A percentile compares a stretch with the other conserved stretches of the same genome.
Conservation (phyloP, 1,140 invertebrate genomes). For the Zophobas atratus region DNA sequence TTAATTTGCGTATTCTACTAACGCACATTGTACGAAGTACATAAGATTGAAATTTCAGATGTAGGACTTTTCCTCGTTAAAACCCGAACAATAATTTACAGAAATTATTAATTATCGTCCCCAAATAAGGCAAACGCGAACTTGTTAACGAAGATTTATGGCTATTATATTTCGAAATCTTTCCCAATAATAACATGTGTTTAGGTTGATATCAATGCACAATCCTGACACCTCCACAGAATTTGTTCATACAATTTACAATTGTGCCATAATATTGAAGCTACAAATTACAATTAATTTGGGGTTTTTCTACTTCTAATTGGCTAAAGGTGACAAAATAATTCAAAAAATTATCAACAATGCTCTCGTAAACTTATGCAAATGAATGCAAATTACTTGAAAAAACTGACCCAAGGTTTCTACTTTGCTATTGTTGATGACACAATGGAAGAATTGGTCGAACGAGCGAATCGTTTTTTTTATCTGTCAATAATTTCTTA, state of each 20-base stretch:
- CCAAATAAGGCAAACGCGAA: slow-evolving; percentile 2
- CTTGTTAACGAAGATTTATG: slow-evolving; percentile 6
- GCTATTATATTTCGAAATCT: slow-evolving; percentile 8
- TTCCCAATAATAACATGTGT: not conserved
- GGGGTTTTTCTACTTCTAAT: slow-evolving; percentile 36
- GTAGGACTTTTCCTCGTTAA: no score
- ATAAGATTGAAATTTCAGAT: no score
- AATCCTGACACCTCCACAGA: slow-evolving; percentile 31
- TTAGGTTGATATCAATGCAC: slow-evolving; percentile 6
- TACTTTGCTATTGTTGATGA: slow-evolving; percentile 29
- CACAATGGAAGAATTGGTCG: slow-evolving; percentile 36
- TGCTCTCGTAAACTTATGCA: slow-evolving; percentile 24
- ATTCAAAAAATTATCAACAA: slow-evolving; percentile 33
- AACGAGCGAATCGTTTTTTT: slow-evolving; percentile 12
- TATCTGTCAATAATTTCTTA: slow-evolving; percentile 14
- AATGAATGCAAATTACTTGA: slow-evolving; percentile 43
- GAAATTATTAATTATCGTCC: not conserved
- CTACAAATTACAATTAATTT: slow-evolving; percentile 40
- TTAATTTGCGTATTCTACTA: no score
- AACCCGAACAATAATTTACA: not conserved
- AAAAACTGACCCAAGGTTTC: slow-evolving; percentile 32
- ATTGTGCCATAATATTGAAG: slow-evolving; percentile 29
- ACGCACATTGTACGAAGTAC: no score
- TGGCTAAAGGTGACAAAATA: slow-evolving; percentile 37
- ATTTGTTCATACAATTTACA: slow-evolving; percentile 34